Conservation (phyloP, 2,888 invertebrate genomes). For the Mamestra brassicae region DNA sequence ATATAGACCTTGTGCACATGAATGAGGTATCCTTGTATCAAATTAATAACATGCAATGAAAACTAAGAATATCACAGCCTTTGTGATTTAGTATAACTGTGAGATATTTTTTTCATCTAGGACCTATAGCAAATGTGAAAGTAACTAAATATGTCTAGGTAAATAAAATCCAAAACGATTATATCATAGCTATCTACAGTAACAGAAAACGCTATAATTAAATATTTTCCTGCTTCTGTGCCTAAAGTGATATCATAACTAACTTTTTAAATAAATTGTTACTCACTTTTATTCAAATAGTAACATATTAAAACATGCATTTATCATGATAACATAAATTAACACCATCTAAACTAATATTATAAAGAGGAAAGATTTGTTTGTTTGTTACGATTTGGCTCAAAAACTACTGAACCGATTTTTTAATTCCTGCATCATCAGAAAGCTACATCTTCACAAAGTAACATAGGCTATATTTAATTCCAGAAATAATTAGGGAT, state of each 20-base stretch:
- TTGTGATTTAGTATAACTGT: neutral
- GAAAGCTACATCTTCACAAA: too few relatives aligned
- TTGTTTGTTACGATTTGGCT: too few relatives aligned
- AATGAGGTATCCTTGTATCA: conserved; percentile 34
- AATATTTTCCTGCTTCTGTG: neutral
- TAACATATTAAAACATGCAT: neutral
- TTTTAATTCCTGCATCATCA: too few relatives aligned
- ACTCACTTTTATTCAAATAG: neutral
- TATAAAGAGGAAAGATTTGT: too few relatives aligned
- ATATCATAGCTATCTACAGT: neutral
- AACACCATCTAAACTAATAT: too few relatives aligned
- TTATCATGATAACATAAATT: conserved; percentile 6
- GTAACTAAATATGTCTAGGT: conserved; percentile 9
- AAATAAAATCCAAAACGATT: neutral
- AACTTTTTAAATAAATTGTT: neutral
- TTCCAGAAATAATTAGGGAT: too few relatives aligned
- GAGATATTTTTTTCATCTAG: neutral
- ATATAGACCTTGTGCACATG: conserved; percentile 3
- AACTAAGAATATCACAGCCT: conserved; percentile 13
- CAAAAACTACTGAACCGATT: too few relatives aligned
- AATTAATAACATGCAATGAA: conserved; percentile 21
- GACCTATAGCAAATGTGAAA: conserved; percentile 23
- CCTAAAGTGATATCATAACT: neutral
- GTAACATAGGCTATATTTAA: too few relatives aligned
- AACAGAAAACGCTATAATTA: neutral